Percentiles rank a stretch among this genome's conserved stretches.
These are phyloP conservation scores for Xenopus laevis DNA, from an alignment of 2,113 vertebrate species.

Conservation along the genomic window DNA sequence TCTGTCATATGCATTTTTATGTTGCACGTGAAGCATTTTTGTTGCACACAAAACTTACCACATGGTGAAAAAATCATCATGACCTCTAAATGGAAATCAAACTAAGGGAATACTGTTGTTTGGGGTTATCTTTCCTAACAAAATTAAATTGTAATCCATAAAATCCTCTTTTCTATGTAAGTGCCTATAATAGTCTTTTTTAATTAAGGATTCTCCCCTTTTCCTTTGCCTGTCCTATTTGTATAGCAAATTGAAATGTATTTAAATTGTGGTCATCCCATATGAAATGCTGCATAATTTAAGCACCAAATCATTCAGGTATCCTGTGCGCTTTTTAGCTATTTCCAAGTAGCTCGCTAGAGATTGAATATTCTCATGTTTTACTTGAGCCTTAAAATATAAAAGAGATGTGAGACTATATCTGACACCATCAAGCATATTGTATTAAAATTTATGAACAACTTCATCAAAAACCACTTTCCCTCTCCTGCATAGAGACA, in stretches of 20 bases:
- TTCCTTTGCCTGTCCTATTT: neutral
- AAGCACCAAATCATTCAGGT: conserved; percentile 59
- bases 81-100: no score
- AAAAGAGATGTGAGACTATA: conserved; percentile 85
- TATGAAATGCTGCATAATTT: neutral
- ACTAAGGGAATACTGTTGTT: no score
- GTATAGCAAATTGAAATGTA: neutral
- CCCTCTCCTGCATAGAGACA: conserved; percentile 79
- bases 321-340: conserved; percentile 79
- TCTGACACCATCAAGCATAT: conserved; percentile 89
- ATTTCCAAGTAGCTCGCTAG: conserved; percentile 78
- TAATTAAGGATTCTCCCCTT: neutral
- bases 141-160: no score
- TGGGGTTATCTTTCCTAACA: no score
- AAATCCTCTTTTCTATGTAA: no score
- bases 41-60: no score
- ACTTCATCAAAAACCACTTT: conserved; percentile 98
- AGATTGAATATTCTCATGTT: conserved; percentile 78
- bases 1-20: no score
- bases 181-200: no score
- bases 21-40: no score
- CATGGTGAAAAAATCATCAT: no score
- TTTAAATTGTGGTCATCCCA: neutral
- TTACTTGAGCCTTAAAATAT: conserved; percentile 85
- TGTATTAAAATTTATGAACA: conserved; percentile 97